Conservation (phyloP, 92 coral and sea anemone genomes). For the Meandrina meandrites region DNA sequence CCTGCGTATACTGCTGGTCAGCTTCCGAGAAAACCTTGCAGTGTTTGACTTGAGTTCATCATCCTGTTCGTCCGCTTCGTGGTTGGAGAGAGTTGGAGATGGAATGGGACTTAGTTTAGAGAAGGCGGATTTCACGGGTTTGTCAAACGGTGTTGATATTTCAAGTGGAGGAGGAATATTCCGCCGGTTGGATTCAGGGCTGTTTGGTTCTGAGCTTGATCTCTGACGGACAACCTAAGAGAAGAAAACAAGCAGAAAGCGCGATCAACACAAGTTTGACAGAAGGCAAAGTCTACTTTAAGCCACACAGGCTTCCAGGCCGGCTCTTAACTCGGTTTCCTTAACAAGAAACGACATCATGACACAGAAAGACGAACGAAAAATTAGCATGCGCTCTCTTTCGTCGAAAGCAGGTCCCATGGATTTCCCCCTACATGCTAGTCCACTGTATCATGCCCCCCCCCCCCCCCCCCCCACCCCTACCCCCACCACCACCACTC, state of each 20-base stretch:
- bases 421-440: too few species aligned
- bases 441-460: too few species aligned
- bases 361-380: too few species aligned
- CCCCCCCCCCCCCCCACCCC: too few species aligned
- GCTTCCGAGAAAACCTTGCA: slow-evolving; percentile 50
- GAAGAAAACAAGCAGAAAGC: neutral
- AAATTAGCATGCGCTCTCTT: too few species aligned
- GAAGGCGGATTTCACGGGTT: slow-evolving; percentile 4
- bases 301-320: neutral
- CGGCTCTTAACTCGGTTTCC: neutral
- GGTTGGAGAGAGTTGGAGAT: slow-evolving; percentile 21
- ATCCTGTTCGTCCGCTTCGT: slow-evolving; percentile 2
- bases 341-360: neutral
- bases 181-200: slow-evolving; percentile 24
- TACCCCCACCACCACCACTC: too few species aligned
- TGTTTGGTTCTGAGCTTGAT: slow-evolving; percentile 30
- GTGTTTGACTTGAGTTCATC: slow-evolving; percentile 11
- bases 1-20: slow-evolving; percentile 72
- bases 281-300: neutral
- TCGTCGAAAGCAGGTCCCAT: too few species aligned
- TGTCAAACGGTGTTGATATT: neutral
- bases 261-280: neutral
- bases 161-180: slow-evolving; percentile 2
- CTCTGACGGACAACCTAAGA: slow-evolving; percentile 34
- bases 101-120: slow-evolving; percentile 39